Evolutionary conservation across 2,797 vertebrate species (phyloP).

Genomic region (Sarcophilus harrisii): DNA sequence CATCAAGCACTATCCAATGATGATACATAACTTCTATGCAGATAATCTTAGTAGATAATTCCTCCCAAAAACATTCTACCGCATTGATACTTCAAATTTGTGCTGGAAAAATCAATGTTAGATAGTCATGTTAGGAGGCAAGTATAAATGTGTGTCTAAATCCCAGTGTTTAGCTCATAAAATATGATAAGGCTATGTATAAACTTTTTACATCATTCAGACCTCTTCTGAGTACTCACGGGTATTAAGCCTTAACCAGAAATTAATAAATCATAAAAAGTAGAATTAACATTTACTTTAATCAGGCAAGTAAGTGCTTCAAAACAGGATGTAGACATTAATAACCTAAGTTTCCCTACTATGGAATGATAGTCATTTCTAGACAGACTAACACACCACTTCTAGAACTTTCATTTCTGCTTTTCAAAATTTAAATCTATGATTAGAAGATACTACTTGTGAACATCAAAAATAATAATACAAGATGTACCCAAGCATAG

Average conservation of each 20-base stretch:
- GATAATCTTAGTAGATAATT: neutral
- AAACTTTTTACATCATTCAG: neutral
- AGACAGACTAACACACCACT: neutral
- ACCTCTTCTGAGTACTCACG: neutral
- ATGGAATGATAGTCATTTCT: neutral
- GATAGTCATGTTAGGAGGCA: neutral
- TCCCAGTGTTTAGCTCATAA: neutral
- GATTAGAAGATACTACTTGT: constrained; percentile 1
- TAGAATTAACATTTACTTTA: neutral
- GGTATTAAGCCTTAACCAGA: neutral
- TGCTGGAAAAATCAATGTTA: neutral
- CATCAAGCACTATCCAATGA: neutral
- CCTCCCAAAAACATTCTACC: no score
- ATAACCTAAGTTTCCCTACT: neutral
- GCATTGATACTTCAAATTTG: rapidly evolving
- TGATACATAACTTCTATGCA: rapidly evolving
- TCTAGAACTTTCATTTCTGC: constrained; percentile 15
- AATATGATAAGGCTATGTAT: neutral
- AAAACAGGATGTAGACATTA: neutral
- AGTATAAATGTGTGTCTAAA: neutral
- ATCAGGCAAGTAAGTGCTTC: neutral
- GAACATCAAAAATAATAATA: constrained; percentile 10
- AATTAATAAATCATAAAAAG: neutral
- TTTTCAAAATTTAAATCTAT: constrained; percentile 6
- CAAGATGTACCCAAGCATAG: neutral